Conservation (phyloP, 2,888 invertebrate species). For the Seladonia tumulorum region DNA sequence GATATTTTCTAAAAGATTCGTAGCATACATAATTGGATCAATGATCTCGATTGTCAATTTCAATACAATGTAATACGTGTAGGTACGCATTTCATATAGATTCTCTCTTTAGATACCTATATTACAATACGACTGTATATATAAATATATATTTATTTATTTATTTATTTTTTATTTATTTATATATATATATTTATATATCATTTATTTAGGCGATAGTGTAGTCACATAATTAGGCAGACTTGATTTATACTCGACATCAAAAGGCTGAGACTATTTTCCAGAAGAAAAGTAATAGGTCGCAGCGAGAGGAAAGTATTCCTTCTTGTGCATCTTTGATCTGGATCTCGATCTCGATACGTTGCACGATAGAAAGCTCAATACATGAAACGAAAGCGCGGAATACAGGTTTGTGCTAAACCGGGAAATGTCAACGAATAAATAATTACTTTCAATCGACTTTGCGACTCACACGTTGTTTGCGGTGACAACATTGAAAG, state of each 20-base stretch:
- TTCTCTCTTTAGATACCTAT: slow-evolving; percentile 28
- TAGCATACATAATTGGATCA: slow-evolving; percentile 58
- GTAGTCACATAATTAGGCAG: slow-evolving; percentile 56
- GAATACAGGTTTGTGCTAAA: not conserved
- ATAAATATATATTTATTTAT: slow-evolving; percentile 44
- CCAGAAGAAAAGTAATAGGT: slow-evolving; percentile 41
- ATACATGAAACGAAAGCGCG: too few relatives aligned
- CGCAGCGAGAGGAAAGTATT: not conserved
- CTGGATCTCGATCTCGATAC: not conserved
- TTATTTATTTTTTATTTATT: slow-evolving; percentile 31
- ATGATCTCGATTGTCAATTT: slow-evolving; percentile 80
- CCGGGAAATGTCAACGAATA: not conserved
- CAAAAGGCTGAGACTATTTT: slow-evolving; percentile 44
- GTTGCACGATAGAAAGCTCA: not conserved
- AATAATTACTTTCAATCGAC: not conserved
- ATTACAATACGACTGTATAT: not conserved
- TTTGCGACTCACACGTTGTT: not conserved
- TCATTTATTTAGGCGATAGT: slow-evolving; percentile 50
- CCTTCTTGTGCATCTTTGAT: too few relatives aligned
- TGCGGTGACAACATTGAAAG: not conserved
- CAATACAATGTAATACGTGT: slow-evolving; percentile 60
- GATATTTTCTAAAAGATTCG: slow-evolving; percentile 53
- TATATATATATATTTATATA: slow-evolving; percentile 37
- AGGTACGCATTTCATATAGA: slow-evolving; percentile 29
- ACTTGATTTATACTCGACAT: slow-evolving; percentile 49